Evolutionary conservation across 2,113 vertebrate genomes (phyloP), one percentile per base, ranked within the genome.

Genomic region (Lampris megalopsis): DNA sequence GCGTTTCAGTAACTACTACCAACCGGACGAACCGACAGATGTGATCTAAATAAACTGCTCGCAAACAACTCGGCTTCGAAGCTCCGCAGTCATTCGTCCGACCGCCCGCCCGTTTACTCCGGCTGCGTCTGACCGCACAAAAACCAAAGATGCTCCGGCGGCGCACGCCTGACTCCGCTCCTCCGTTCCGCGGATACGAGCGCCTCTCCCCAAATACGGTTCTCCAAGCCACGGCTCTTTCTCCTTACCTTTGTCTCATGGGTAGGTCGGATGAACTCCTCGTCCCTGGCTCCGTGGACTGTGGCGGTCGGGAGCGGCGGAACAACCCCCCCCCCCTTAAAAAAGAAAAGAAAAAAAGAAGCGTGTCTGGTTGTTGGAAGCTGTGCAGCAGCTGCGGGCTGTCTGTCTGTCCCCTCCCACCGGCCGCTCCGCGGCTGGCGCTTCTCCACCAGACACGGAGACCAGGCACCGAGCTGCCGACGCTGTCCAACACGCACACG

Each of bases 371-470:
- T 24, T 24, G 24, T 24, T 24, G 24, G 83, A 72, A 64, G 79
- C 77, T 67, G 89, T 79, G 62, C 78, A 50, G 85, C 66, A 69
- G 88, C 80, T 87, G 86, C 82, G 69, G 82, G 64, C 67, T 87
- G 78, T 85, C 75, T 87, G 78, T 85, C 75, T 89, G 88, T 89
- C 89, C 87, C 89, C 90, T 87, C 90, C 84, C 86, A 85, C 81
- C 81, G 85, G 78, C 86, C 81, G 88, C 85, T 79, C 63, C 82
- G 73, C 72, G 73, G 68, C 71, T 78, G 24, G 24, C 24, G 24
- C 24, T 0, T 24, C 24, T 24, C 24, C 24, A 24, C 24, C 24
- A 24, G 24, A 24, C 24, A 24, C 24, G 24, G 24, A 24, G 24
- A 24, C 24, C 24, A 24, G 24, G 24, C 24, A 24, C 24, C 24